phyloP scores from a whole-genome alignment of 2,888 invertebrate genomes.

The Synergus gifuensis region DNA sequence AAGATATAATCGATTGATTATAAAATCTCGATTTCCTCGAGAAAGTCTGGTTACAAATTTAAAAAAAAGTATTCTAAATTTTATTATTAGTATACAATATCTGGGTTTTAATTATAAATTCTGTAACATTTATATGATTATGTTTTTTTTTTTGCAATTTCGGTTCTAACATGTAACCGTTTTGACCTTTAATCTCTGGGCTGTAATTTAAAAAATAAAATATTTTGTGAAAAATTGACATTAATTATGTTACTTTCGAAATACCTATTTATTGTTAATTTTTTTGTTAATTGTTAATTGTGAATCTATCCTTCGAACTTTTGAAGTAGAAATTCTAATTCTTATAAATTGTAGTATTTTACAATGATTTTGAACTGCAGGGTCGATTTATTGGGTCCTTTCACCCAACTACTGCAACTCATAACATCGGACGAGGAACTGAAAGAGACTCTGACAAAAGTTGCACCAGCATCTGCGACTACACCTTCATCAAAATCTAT shows the following conservation, averaged over 20 bases:
- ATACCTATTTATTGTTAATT: background rate
- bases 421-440: constrained; percentile 82
- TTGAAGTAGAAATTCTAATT: background rate
- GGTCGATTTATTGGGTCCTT: constrained; percentile 82
- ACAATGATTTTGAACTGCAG: constrained; percentile 75
- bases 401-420: constrained; percentile 80
- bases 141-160: background rate
- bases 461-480: constrained; percentile 79
- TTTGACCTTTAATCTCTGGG: background rate
- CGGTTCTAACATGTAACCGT: background rate
- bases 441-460: constrained; percentile 79
- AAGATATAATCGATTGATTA: background rate
- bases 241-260: background rate
- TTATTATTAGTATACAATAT: background rate
- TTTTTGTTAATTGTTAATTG: no score
- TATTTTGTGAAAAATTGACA: background rate
- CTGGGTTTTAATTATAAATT: background rate
- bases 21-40: background rate
- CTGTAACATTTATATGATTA: background rate
- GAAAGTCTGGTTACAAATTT: background rate
- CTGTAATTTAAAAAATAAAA: background rate
- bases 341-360: background rate
- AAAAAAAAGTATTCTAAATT: background rate
- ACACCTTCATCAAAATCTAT: constrained; percentile 79
- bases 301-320: background rate